A percentile compares a stretch with the other conserved stretches of the same genome.
These are phyloP conservation scores for Sebastes wilsoni DNA, from an alignment of 2,797 vertebrate species.

Conservation along the genomic window DNA sequence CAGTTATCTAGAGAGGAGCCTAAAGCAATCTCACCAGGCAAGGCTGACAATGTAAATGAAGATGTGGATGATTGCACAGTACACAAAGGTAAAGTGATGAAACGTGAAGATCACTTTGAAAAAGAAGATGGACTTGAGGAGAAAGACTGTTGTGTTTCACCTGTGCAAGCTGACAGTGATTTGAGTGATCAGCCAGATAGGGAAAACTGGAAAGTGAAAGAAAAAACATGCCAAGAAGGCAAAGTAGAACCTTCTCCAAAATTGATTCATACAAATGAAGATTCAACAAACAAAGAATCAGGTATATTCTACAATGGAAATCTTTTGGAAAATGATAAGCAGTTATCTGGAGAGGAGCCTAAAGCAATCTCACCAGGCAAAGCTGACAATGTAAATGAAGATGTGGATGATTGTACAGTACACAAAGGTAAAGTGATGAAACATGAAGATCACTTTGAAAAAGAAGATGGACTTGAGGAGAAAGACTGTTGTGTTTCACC, in stretches of 20 bases:
- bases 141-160: neutral
- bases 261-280: neutral
- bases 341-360: neutral
- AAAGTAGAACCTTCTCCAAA: neutral
- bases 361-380: neutral
- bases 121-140: conserved; percentile 15
- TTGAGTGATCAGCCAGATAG: neutral
- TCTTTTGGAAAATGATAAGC: conserved; percentile 33
- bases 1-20: neutral
- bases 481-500: neutral
- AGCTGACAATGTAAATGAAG: conserved; percentile 4
- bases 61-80: neutral
- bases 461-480: conserved; percentile 10
- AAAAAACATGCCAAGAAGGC: too few relatives aligned
- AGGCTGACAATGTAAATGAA: conserved; percentile 4
- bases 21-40: neutral
- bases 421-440: neutral
- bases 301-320: neutral
- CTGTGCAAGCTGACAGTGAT: neutral
- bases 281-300: conserved; percentile 2
- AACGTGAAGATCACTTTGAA: neutral
- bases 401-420: neutral
- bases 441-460: neutral
- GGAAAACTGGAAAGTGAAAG: neutral
- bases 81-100: neutral